These are phyloP conservation scores for Sphaeramia orbicularis DNA, from an alignment of 2,797 vertebrate genomes.

Conservation along the genomic window DNA sequence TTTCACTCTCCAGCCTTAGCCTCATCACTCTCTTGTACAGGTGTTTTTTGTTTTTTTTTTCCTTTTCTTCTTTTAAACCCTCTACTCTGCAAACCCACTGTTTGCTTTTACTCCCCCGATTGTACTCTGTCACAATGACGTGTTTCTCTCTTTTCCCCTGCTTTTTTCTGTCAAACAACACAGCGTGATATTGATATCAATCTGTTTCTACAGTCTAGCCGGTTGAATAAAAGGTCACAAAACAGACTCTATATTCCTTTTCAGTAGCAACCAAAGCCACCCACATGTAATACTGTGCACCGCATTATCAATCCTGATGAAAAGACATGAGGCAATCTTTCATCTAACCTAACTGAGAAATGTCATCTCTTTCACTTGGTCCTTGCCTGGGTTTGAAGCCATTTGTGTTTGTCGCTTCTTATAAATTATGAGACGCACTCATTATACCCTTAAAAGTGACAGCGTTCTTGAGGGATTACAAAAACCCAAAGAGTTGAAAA, in stretches of 20 bases:
- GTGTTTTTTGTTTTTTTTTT: too few relatives aligned
- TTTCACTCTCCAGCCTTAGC: not conserved
- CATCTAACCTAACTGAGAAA: slow-evolving; percentile 68
- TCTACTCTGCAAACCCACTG: slow-evolving; percentile 16
- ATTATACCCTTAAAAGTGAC: slow-evolving; percentile 12
- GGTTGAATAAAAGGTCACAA: slow-evolving; percentile 75
- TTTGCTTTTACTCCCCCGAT: slow-evolving; percentile 37
- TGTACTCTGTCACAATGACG: slow-evolving; percentile 40
- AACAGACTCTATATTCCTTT: slow-evolving; percentile 74
- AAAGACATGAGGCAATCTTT: slow-evolving; percentile 69
- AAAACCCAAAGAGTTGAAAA: slow-evolving; percentile 31
- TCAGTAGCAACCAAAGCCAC: slow-evolving; percentile 69
- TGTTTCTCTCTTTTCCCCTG: slow-evolving; percentile 11
- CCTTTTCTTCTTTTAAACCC: slow-evolving; percentile 34
- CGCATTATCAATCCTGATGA: slow-evolving; percentile 75
- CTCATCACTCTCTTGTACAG: slow-evolving; percentile 25
- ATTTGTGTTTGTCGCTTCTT: slow-evolving; percentile 45
- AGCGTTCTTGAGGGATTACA: slow-evolving; percentile 27
- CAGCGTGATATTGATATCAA: slow-evolving; percentile 69
- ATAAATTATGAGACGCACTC: slow-evolving; percentile 20
- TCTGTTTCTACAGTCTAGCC: slow-evolving; percentile 52
- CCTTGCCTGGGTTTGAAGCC: slow-evolving; percentile 27
- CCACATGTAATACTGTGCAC: slow-evolving; percentile 63
- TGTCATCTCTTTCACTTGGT: slow-evolving; percentile 59
- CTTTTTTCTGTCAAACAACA: slow-evolving; percentile 47